Evolutionary conservation across 2,113 vertebrate species (phyloP), one percentile per base, ranked within the genome.

Genomic region (Pseudorectes ferrugineus): DNA sequence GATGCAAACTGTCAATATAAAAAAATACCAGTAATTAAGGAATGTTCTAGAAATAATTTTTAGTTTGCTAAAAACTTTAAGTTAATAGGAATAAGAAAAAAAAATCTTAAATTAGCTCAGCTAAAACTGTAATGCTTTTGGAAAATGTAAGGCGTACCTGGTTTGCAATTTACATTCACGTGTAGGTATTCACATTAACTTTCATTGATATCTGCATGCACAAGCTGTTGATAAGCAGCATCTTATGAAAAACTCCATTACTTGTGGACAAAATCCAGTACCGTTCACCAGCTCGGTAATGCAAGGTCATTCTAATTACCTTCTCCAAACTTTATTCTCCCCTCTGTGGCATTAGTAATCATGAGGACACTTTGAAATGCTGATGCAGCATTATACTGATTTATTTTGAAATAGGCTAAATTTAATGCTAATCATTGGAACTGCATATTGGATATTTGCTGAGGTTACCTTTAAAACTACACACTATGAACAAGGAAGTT

Each of bases 291-390:
- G 54, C 31, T 71, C 0, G 0, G 38, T 76, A 79, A 59, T 24
- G 10, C 31, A 92, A 92, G 72, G 80, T 77, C 89, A 81, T 91
- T 92, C 73, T 90, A 74, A 94, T 81, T 93, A 92, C 74, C 46
- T 90, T 68, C n/a, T 72, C 20, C 46, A 40, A 25, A 77, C 49
- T 91, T 89, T 42, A 58, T 52, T 89, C 42, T 91, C 88, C 57
- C 48, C 57, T 82, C 57, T 13, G 5, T 31, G 21, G 68, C 38
- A 61, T 22, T 46, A 72, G 43, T 75, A 93, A 95, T 72, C n/a
- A 96, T 5, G 16, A 78, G 12, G 46, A 28, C 23, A 85, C 23
- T 80, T 73, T 65, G 36, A 86, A 87, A 93, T 51, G 62, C 72
- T 93, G 79, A 81, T 72, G 28, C 23, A 83, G 62, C 62, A 57